Conservation (phyloP, 2,113 vertebrate species). For the Planiliza haematocheilus region DNA sequence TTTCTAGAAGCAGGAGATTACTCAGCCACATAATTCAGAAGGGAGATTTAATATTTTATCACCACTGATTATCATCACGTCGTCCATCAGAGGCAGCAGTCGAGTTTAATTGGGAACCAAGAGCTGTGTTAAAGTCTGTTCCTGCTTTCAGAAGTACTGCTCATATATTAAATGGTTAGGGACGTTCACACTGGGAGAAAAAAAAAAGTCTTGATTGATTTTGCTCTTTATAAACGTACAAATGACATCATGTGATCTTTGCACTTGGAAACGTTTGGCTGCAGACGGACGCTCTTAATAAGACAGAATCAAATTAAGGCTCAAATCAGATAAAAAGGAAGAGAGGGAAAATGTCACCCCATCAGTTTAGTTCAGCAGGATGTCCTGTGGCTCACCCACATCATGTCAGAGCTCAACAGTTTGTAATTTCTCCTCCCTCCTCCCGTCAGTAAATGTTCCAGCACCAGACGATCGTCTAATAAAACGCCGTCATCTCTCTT, state of each 20-base stretch:
- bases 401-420: not conserved
- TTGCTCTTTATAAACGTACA: too few relatives aligned
- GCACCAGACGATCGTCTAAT: conserved; percentile 15
- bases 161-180: not conserved
- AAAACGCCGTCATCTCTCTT: conserved; percentile 34
- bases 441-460: conserved; percentile 27
- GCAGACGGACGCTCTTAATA: not conserved
- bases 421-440: not conserved
- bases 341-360: conserved; percentile 36
- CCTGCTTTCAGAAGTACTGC: not conserved
- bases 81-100: conserved; percentile 14
- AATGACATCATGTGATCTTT: not conserved
- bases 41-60: conserved; percentile 45
- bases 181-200: too few relatives aligned
- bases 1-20: conserved; percentile 49
- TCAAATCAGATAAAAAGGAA: conserved; percentile 20
- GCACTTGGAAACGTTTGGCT: not conserved
- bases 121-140: not conserved
- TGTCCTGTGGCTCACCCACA: conserved; percentile 11
- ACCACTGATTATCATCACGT: not conserved
- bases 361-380: conserved; percentile 2
- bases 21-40: conserved; percentile 13
- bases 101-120: conserved; percentile 4
- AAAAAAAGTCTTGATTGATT: too few relatives aligned
- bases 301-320: conserved; percentile 3